Evolutionary conservation across 1,140 invertebrate genomes (phyloP).

Genomic region (Battus philenor): DNA sequence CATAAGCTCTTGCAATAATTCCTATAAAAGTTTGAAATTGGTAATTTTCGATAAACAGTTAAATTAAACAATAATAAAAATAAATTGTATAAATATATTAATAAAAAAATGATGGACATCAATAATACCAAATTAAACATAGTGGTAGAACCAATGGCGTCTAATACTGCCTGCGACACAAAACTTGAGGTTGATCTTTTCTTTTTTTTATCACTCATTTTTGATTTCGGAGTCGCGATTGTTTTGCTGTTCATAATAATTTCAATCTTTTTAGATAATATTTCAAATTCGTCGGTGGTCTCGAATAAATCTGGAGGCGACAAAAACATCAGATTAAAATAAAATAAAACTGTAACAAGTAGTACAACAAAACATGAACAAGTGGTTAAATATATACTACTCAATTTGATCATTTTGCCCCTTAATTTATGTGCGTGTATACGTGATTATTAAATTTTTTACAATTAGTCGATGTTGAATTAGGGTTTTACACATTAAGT

Average conservation of each 20-base stretch:
- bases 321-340: no score
- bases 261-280: conserved; percentile 47
- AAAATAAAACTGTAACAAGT: no score
- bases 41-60: not conserved
- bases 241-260: conserved; percentile 45
- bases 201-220: conserved; percentile 54
- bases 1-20: conserved; percentile 52
- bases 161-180: conserved; percentile 36
- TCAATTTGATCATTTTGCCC: no score
- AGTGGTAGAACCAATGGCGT: conserved; percentile 43
- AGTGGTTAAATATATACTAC: no score
- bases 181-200: conserved; percentile 44
- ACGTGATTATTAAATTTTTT: no score
- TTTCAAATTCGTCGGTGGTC: conserved; percentile 48
- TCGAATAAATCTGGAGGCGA: no score
- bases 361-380: no score
- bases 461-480: no score
- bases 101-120: not conserved
- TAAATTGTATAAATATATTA: no score
- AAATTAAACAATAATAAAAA: no score
- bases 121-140: conserved; percentile 49
- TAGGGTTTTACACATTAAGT: no score
- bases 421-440: no score
- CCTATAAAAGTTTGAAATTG: conserved; percentile 28
- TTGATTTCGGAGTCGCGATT: conserved; percentile 47